phyloP scores from a whole-genome alignment of 2,888 invertebrate genomes.

The Leucophenga montana region DNA sequence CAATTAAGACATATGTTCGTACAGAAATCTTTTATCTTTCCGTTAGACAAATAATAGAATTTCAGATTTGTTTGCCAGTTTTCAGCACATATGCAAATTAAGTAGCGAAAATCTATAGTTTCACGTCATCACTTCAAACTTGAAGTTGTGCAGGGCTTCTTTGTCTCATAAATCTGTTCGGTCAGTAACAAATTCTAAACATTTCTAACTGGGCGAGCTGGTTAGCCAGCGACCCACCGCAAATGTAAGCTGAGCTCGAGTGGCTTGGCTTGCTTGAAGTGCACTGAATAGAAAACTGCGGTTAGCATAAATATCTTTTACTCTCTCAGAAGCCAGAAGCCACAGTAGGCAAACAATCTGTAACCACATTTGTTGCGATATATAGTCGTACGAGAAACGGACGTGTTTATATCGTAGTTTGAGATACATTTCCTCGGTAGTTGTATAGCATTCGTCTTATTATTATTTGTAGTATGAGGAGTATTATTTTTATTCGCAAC shows the following conservation, averaged over 20 bases:
- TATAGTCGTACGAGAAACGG: neutral
- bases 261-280: neutral
- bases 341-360: constrained; percentile 3
- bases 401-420: constrained; percentile 42
- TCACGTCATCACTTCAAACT: neutral
- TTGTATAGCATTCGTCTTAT: neutral
- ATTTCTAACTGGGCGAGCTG: neutral
- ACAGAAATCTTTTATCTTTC: too few species aligned
- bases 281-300: constrained; percentile 49
- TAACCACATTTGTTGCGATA: neutral
- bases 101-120: neutral
- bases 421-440: constrained; percentile 50
- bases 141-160: constrained; percentile 2
- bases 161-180: constrained; percentile 21
- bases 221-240: constrained; percentile 55
- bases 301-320: constrained; percentile 61
- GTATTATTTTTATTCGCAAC: constrained; percentile 20
- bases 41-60: constrained; percentile 16
- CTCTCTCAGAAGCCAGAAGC: constrained; percentile 7
- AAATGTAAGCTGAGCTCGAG: constrained; percentile 31
- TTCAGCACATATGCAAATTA: constrained; percentile 14
- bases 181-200: constrained; percentile 16
- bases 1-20: neutral
- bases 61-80: constrained; percentile 6
- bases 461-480: too few species aligned